These are phyloP conservation scores for Miichthys miiuy DNA, from an alignment of 2,797 vertebrate species.

Conservation along the genomic window DNA sequence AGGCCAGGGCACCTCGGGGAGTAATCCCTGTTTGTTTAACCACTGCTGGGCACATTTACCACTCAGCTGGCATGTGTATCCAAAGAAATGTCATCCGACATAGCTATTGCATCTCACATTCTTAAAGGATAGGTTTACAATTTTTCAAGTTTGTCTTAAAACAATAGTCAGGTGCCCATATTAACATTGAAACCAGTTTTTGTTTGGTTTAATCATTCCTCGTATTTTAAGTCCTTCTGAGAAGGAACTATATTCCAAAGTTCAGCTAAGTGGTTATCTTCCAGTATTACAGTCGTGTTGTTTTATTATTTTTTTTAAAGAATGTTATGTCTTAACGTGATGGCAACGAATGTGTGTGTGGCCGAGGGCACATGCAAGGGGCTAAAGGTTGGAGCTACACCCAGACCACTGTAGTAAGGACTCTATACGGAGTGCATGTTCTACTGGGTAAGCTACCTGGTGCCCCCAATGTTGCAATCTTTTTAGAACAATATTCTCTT, in stretches of 20 bases:
- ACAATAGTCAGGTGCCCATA: constrained; percentile 3
- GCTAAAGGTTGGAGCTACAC: too few species aligned
- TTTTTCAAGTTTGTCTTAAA: constrained; percentile 12
- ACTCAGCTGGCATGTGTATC: constrained; percentile 42
- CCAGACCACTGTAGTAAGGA: too few species aligned
- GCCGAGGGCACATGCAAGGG: too few species aligned
- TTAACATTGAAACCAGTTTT: constrained; percentile 9
- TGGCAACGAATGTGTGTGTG: too few species aligned
- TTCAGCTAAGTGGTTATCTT: constrained; percentile 9
- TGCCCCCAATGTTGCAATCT: not conserved
- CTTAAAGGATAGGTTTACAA: constrained; percentile 8
- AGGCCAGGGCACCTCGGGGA: constrained; percentile 44
- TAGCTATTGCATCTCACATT: constrained; percentile 35
- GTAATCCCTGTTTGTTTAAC: constrained; percentile 56
- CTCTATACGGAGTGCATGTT: too few species aligned
- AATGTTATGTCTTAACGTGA: too few species aligned
- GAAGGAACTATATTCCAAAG: constrained; percentile 2
- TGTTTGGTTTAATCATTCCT: constrained; percentile 9
- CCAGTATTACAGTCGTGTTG: too few species aligned
- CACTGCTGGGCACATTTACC: constrained; percentile 56
- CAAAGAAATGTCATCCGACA: constrained; percentile 35
- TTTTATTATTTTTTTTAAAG: too few species aligned
- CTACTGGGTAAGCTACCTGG: too few species aligned
- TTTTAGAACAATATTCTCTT: not conserved
- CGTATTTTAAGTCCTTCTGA: not conserved